Conservation (phyloP, 2,797 vertebrate species). For the Leptoclinus maculatus region DNA sequence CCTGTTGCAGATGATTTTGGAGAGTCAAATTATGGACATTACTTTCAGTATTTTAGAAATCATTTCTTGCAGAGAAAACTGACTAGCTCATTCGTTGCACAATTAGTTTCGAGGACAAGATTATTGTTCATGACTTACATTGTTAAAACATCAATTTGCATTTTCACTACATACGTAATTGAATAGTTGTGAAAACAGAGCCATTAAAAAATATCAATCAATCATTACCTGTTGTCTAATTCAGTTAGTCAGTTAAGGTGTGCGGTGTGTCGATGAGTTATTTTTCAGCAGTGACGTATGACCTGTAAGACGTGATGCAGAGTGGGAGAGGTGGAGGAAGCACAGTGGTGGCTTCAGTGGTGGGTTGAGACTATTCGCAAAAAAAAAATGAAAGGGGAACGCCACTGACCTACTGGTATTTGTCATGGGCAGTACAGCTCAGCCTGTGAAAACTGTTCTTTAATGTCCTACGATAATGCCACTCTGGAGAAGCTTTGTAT, state of each 20-base stretch:
- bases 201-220: not conserved
- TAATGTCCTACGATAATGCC: not conserved
- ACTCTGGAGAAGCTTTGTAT: not conserved
- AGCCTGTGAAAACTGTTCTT: not conserved
- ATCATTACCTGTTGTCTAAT: not conserved
- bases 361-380: not conserved
- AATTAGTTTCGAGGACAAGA: not conserved
- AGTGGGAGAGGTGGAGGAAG: not conserved
- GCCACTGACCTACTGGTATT: not conserved
- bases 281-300: not conserved
- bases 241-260: not conserved
- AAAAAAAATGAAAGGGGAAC: not conserved
- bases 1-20: not conserved
- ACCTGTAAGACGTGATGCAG: not conserved
- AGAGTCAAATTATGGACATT: not conserved
- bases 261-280: slow-evolving; percentile 4
- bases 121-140: not conserved
- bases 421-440: not conserved
- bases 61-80: not conserved
- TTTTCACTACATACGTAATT: not conserved
- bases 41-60: not conserved
- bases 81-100: not conserved
- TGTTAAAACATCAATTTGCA: slow-evolving; percentile 5
- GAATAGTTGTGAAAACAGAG: not conserved
- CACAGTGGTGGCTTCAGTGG: not conserved